phyloP scores from a whole-genome alignment of 2,888 invertebrate genomes.

The Julus scanicus region DNA sequence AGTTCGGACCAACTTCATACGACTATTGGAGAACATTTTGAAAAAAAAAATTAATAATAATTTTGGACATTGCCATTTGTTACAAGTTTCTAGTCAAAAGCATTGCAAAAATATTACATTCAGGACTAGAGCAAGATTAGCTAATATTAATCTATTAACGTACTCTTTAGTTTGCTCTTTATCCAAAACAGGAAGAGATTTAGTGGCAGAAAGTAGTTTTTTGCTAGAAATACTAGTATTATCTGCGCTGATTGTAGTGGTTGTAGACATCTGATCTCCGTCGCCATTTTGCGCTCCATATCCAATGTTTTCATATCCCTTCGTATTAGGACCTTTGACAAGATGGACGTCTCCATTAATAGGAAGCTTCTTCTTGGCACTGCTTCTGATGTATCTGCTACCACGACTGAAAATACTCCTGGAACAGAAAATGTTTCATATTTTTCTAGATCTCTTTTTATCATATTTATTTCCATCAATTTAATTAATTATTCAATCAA shows the following conservation, averaged over 20 bases:
- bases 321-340: background rate
- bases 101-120: no score
- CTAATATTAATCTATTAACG: background rate
- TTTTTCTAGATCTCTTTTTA: background rate
- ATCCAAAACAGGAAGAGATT: slow-evolving; percentile 52
- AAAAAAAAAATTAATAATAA: background rate
- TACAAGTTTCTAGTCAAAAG: no score
- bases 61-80: background rate
- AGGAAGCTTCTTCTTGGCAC: slow-evolving; percentile 16
- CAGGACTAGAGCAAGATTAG: background rate
- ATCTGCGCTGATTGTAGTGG: background rate
- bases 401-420: slow-evolving; percentile 55
- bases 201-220: background rate
- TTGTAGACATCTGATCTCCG: background rate
- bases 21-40: background rate
- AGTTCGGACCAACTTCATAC: slow-evolving; percentile 13
- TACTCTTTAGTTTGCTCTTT: background rate
- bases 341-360: slow-evolving; percentile 49
- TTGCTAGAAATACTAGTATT: slow-evolving; percentile 5
- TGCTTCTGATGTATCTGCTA: slow-evolving; percentile 46
- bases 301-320: slow-evolving; percentile 51
- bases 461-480: background rate
- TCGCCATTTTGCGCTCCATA: background rate
- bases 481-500: background rate
- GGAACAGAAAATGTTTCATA: background rate